Percentiles rank a stretch among this genome's conserved stretches.
phyloP scores from a whole-genome alignment of 2,113 vertebrate species.

The Pimephales promelas region DNA sequence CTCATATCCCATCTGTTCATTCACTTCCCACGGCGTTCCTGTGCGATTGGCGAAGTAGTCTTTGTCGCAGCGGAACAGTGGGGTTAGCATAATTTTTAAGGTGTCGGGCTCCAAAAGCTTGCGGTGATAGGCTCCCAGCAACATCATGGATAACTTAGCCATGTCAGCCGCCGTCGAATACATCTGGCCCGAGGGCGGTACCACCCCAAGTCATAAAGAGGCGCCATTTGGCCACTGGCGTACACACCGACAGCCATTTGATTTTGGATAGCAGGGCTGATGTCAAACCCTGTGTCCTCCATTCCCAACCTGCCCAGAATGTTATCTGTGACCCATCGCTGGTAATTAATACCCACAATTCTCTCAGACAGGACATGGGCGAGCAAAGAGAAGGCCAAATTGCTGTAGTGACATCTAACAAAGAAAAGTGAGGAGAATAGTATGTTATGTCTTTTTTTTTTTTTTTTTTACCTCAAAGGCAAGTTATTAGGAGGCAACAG shows the following conservation, averaged over 20 bases:
- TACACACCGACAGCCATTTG: constrained; percentile 89
- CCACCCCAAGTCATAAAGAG: constrained; percentile 91
- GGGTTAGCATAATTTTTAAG: constrained; percentile 85
- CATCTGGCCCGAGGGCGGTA: constrained; percentile 93
- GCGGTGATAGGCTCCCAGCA: constrained; percentile 78
- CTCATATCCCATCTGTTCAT: constrained; percentile 83
- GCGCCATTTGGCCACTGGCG: constrained; percentile 76
- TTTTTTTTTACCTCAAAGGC: not conserved
- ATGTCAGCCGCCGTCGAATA: constrained; percentile 89
- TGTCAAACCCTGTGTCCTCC: constrained; percentile 88
- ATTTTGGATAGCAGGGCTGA: constrained; percentile 71
- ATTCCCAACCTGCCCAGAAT: constrained; percentile 83
- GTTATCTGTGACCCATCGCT: constrained; percentile 85
- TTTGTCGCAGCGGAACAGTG: constrained; percentile 80
- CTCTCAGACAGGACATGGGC: constrained; percentile 83
- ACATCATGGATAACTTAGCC: constrained; percentile 85
- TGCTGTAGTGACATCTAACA: constrained; percentile 92
- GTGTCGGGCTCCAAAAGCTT: constrained; percentile 79
- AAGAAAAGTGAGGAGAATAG: not conserved
- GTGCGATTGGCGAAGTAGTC: constrained; percentile 89
- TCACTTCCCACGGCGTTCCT: constrained; percentile 91
- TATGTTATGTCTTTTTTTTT: not conserved
- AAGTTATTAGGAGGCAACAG: not conserved
- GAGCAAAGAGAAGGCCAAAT: constrained; percentile 89
- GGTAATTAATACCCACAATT: constrained; percentile 78